These are phyloP conservation scores for Carterocephalus palaemon DNA, from an alignment of 2,888 invertebrate species.

Conservation along the genomic window DNA sequence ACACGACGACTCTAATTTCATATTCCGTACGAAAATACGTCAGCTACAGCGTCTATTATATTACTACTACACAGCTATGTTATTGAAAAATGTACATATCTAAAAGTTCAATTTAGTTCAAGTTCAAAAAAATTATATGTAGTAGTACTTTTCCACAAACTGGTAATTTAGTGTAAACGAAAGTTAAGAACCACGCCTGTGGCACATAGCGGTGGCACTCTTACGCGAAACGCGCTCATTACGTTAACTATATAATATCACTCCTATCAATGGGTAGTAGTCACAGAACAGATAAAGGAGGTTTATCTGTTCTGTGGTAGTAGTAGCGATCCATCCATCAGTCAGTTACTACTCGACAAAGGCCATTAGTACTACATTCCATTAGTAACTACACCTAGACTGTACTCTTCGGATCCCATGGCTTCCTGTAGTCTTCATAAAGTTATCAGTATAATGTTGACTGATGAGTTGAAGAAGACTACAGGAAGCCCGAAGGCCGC, in stretches of 20 bases:
- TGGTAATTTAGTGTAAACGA: neutral
- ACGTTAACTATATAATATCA: too few relatives aligned
- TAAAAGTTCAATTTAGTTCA: neutral
- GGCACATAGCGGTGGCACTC: constrained; percentile 16
- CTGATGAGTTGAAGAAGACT: too few relatives aligned
- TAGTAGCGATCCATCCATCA: constrained; percentile 80
- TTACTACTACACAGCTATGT: constrained; percentile 36
- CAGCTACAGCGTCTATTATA: constrained; percentile 54
- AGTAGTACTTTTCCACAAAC: neutral
- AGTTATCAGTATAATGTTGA: too few relatives aligned
- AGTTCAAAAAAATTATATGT: neutral
- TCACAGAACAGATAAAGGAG: neutral
- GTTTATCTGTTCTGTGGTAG: constrained; percentile 76
- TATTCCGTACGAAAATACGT: constrained; percentile 62
- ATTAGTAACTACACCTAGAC: too few relatives aligned
- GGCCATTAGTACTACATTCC: too few relatives aligned
- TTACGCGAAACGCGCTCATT: constrained; percentile 64
- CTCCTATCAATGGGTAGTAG: too few relatives aligned
- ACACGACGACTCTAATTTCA: constrained; percentile 57
- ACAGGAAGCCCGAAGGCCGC: too few relatives aligned
- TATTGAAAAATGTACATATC: too few relatives aligned
- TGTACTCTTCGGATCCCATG: too few relatives aligned
- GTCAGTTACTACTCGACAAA: too few relatives aligned
- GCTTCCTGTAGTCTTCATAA: too few relatives aligned
- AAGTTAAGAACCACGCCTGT: neutral